Evolutionary conservation across 2,113 vertebrate genomes (phyloP), one percentile per base, ranked within the genome.

Genomic region (Isichthys henryi): DNA sequence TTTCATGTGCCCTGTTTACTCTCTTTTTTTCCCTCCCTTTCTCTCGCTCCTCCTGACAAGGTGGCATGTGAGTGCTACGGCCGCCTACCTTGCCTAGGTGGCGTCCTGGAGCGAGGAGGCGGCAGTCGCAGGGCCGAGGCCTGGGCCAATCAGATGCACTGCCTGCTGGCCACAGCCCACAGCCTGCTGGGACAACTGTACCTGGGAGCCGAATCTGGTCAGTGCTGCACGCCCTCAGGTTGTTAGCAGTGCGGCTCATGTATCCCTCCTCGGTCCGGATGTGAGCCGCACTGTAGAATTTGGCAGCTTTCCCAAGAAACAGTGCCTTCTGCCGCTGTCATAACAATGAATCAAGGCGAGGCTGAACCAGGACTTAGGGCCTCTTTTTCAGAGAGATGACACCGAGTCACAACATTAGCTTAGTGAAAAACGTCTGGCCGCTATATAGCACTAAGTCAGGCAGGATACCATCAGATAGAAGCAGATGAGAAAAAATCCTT

Each of bases 81-180:
- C 2, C 94, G 93, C 15, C 92, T 98, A 90, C 97, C 97, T 9
- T 96, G 96, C 1, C 92, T 98, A 43, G 97, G 97, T 0, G 96
- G 97, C 0, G 95, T 97, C 21, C 94, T 97, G 90, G 96, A 97
- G n/a, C 94, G 97, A 92, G 97, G 96, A 2, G 95, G 96, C 3
- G 96, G 96, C 9, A 95, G 95, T 9, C 94, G 94, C 17, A 92
- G 93, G 89, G 95, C 96, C 0, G 97, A 98, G 77, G 95, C 96
- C 91, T 98, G 97, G 97, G 95, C 96, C 87, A 96, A 96, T 93
- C 97, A 98, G 92, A 93, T 97, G n/a, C 97, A 97, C 90, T 96
- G 95, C 88, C 94, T 98, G 7, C 91, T 98, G 90, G 95, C 96
- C 88, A 95, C 97, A 0, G 95, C 97, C 77, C 97, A 97, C 88